Evolutionary conservation across 2,888 invertebrate species (phyloP), one percentile per base, ranked within the genome.

Genomic region (Tribolium freemani): DNA sequence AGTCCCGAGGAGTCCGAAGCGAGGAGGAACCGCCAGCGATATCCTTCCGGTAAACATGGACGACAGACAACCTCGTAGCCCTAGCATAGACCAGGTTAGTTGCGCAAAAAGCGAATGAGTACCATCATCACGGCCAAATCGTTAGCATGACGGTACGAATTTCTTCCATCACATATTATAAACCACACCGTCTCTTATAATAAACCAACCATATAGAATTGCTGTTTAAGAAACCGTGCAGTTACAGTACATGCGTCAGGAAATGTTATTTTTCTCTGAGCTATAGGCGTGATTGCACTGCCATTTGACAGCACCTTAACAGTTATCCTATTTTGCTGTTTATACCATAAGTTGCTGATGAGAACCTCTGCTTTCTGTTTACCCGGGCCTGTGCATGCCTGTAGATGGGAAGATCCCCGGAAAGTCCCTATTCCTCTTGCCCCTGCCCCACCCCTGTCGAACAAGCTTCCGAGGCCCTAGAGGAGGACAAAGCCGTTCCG

Each of bases 71-170:
- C 93, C 93, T 79, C 90, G 94, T 83, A 94, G 95, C 87, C 96
- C 96, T 82, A 93, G 94, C 86, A 93, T 94, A 86, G 96, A 96
- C 88, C 96, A 96, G 95, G 96, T 96, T 90, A 90, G 87, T 84
- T 45, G 11, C 4, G 8, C n/a, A 10, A 45, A 45, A 45, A 10
- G 6, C n/a, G 11, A 45, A 45, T 45, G 3, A 11, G n/a, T 45
- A 30, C 9, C 45, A 53, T 38, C 38, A 54, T 11, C 64, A 64
- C 64, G 26, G 16, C 2, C 8, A 61, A 51, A 5, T 64, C 64
- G 56, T 70, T 57, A 54, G 71, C 71, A 71, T 67, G 71, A 53
- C 60, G 45, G 46, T 50, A 54, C 67, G 21, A 56, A 13, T 67
- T 60, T 63, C 54, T 64, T 10, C 56, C 57, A 20, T 70, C 45